Conservation (phyloP, 2,797 vertebrate genomes). For the Brotogeris chrysoptera region DNA sequence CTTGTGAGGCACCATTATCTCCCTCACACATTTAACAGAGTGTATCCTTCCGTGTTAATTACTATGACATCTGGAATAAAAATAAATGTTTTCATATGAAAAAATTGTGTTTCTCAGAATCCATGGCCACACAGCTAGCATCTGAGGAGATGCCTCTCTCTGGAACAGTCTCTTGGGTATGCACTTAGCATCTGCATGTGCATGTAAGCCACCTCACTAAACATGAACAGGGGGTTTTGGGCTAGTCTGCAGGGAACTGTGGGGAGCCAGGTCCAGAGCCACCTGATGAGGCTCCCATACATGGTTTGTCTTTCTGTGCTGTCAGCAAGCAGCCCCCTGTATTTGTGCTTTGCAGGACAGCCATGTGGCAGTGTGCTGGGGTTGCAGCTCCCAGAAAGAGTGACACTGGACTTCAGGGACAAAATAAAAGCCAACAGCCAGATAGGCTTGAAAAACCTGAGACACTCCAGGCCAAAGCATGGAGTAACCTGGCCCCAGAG, state of each 20-base stretch:
- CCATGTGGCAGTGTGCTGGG: neutral
- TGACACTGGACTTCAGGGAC: neutral
- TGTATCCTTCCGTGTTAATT: neutral
- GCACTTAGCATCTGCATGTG: neutral
- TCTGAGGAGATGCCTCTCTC: neutral
- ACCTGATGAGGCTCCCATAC: neutral
- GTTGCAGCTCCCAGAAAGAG: neutral
- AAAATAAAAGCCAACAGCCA: neutral
- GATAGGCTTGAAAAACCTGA: neutral
- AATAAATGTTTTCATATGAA: conserved; percentile 27
- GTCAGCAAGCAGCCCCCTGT: neutral
- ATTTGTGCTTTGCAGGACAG: neutral
- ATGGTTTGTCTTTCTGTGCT: neutral
- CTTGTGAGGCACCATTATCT: conserved; percentile 1
- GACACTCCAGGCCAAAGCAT: neutral
- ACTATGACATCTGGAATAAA: neutral
- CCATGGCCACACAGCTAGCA: neutral
- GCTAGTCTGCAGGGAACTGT: neutral
- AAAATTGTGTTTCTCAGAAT: conserved; percentile 23
- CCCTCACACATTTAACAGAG: neutral
- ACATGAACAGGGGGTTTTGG: neutral
- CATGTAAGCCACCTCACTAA: neutral
- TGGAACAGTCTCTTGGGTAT: neutral
- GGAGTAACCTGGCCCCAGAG: neutral
- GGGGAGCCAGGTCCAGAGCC: neutral